Base-by-base conservation (phyloP, 2,888 invertebrate species). In the Thecocarcelia acutangulata region DNA sequence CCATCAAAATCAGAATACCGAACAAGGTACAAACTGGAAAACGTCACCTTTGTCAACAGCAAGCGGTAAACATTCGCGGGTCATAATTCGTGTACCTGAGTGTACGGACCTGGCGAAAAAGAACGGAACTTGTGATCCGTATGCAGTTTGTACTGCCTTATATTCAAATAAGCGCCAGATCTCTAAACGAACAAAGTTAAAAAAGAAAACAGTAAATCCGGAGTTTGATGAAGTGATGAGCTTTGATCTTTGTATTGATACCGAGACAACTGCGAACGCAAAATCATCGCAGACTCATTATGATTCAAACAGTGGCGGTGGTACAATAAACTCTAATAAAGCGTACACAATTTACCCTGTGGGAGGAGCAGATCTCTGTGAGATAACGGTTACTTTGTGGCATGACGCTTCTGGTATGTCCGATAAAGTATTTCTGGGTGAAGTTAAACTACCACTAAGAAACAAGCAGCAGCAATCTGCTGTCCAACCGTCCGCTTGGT, bases 61-160 rank as follows among this genome's bases (percentile, higher is more conserved):
- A 21, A 56, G 68, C 6, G 84, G 84, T 1, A 86, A 88, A 37
- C 85, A 86, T 73, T 85, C 87, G 69, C 91, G 91, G 58, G 90
- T 93, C 5, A 92, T 93, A 74, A 93, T 95, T 84, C 93, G 95
- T 85, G 94, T 97, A 80, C 93, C 95, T 85, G 97, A 97, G 91
- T 97, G 97, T 91, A 94, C 94, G 84, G 97, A 97, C 91, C 93
- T 97, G 89, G 95, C 97, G 83, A 94, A 97, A 85, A 96, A 96
- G 90, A 96, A 96, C 91, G 96, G 97, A 86, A 94, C 95, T 87
- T 97, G 97, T 92, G 97, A 97, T 92, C 97, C 97, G 13, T 97
- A 95, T 91, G 96, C 96, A 84, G 93, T 95, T 85, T 94, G 96
- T 87, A 94, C 95, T 64, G 94, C 96, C 76, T 92, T 94, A 80